Percentiles rank a stretch among this genome's conserved stretches.
These are phyloP conservation scores for Potamarius usumacintae DNA, from an alignment of 2,113 vertebrate species.

Conservation along the genomic window DNA sequence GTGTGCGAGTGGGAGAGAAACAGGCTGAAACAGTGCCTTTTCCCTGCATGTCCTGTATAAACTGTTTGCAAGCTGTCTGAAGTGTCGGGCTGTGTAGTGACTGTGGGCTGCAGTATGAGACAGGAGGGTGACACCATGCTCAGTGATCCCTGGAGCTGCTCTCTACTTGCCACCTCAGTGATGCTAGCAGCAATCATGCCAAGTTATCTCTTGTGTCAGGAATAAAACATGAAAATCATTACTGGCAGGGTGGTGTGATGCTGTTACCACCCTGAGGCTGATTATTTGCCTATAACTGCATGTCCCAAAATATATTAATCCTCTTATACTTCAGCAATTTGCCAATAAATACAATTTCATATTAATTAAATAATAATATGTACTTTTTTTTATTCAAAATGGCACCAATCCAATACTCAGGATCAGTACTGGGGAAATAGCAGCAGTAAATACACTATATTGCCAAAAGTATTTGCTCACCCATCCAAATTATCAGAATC, in stretches of 20 bases:
- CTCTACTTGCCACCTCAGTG: conserved; percentile 2
- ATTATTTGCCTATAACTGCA: background rate
- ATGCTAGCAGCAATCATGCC: background rate
- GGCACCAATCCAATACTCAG: background rate
- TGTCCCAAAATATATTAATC: background rate
- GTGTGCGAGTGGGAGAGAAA: conserved; percentile 20
- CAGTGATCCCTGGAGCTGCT: background rate
- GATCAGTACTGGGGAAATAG: background rate
- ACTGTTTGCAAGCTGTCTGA: conserved; percentile 9
- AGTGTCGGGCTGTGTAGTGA: background rate
- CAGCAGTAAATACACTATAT: too few relatives aligned
- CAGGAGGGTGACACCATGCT: background rate
- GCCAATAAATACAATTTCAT: background rate
- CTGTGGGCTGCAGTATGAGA: background rate
- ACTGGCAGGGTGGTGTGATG: background rate
- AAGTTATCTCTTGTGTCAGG: conserved; percentile 5
- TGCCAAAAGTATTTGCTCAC: too few relatives aligned
- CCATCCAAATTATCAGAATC: too few relatives aligned
- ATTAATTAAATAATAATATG: background rate
- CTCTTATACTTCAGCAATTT: background rate
- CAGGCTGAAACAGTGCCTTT: conserved; percentile 22
- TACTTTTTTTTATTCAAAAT: background rate
- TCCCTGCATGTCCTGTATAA: background rate
- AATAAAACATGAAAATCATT: background rate
- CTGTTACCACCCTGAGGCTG: background rate